Evolutionary conservation across 2,888 invertebrate genomes (phyloP).

Genomic region (Idaea dimidiata): DNA sequence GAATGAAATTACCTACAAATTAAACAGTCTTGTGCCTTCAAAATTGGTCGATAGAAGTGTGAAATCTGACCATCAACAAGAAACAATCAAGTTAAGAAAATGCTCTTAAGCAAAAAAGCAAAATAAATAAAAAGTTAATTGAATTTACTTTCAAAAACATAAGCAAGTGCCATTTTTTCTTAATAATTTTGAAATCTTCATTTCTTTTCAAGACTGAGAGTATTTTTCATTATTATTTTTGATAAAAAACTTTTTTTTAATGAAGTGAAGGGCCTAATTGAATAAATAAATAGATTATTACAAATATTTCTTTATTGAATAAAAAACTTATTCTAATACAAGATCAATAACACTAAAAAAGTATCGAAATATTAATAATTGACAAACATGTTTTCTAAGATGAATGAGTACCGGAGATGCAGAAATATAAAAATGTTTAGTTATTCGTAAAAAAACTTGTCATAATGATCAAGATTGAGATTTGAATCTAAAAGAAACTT

Average conservation of each 20-base stretch:
- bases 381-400: conserved; percentile 4
- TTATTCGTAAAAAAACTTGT: too few species aligned
- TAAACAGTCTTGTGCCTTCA: too few species aligned
- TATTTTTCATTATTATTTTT: background rate
- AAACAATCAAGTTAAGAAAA: too few species aligned
- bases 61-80: too few species aligned
- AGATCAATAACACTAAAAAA: conserved; percentile 10
- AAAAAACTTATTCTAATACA: conserved; percentile 28
- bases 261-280: conserved; percentile 29
- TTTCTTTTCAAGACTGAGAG: background rate
- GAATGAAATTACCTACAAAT: too few species aligned
- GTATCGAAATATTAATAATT: conserved; percentile 6
- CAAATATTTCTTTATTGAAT: conserved; percentile 27
- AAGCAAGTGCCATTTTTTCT: background rate
- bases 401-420: background rate
- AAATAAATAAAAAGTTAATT: too few species aligned
- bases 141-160: background rate
- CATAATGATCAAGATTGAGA: background rate
- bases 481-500: background rate
- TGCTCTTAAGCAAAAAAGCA: conserved; percentile 6
- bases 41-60: too few species aligned
- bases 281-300: conserved; percentile 32
- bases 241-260: conserved; percentile 3
- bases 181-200: background rate
- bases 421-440: background rate